Evolutionary conservation across 35 echinoderm and acorn worm genomes (phyloP), one percentile per base, ranked within the genome.

Genomic region (Acanthaster planci): DNA sequence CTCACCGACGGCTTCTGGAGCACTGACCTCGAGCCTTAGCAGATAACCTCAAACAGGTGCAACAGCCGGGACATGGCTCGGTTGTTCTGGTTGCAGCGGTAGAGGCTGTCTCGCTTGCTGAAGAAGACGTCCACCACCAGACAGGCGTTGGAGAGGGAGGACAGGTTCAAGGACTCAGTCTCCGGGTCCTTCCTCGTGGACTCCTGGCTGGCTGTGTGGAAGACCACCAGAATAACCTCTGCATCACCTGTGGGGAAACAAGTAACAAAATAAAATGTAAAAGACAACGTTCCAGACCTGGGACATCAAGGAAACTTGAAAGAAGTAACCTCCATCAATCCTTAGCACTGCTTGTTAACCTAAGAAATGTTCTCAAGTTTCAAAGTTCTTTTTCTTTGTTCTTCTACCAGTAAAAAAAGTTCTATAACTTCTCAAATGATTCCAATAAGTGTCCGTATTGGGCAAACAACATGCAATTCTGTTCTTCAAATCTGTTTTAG

Each of bases 81-180:
- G 80, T 95, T 85, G 55, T 95, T 95, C 78, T 95, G 88, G 58
- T 95, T 89, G 52, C 93, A 95, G 2, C 89, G 77, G 56, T 95
- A 95, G 1, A 95, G 85, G 1, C 89, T 85, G 8, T 91, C 89
- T 21, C 38, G 38, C 80, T 95, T 90, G 38, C 67, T 86, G 80
- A 87, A 95, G 68, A 95, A 95, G 38, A 91, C 47, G 77, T 95
- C 93, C 21, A 91, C 88, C 14, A 91, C 93, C 3, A 95, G 80
- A 55, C 93, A 95, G n/a, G 90, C 85, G 38, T 95, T 95, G 56
- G 90, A 76, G 57, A 87, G 78, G 10, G 26, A 51, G 8, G 78
- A 84, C 7, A 83, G 38, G 31, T 80, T 80, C 55, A 95, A 47
- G 30, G 84, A 82, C 32, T 95, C 93, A 18, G 88, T 90, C 60